Base-by-base conservation (phyloP, 2,113 vertebrate species). In the Tragelaphus strepsiceros region DNA sequence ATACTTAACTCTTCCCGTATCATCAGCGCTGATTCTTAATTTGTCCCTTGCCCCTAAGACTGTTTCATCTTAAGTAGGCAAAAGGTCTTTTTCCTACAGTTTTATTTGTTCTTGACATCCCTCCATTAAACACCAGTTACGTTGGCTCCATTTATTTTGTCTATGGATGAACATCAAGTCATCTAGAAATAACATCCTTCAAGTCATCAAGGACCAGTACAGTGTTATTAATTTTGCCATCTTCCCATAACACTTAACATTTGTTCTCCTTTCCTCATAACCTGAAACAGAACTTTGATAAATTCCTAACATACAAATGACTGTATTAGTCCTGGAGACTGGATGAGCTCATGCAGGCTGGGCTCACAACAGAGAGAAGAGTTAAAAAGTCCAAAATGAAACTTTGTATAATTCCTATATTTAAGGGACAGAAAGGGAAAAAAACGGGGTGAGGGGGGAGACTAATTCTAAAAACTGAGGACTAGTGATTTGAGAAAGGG, bases 111-210 rank as follows among this genome's bases (percentile, higher is more conserved):
- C 21, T 85, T 83, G 15, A 30, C 35, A 49, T 71, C 74, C 11
- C 80, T 16, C 74, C 24, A 84, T 83, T 85, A 93, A 22, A 43
- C 43, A 74, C 24, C 59, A 94, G 15, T 7, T 92, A 39, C 13
- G 4, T 88, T 93, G 16, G 15, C 43, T 96, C n/a, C n/a, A 92
- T 89, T 93, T 94, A 46, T 94, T 91, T 91, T 62, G n/a, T 22
- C 78, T 87, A 54, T 14, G 13, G 53, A 58, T 71, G 5, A 95
- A 96, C 3, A 61, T 59, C 30, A 46, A 28, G 5, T 67, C 19
- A 53, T 86, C 64, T 35, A 77, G 26, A 19, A 93, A 94, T 88
- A 95, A 62, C 15, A 91, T 84, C 81, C 43, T 85, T 87, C 19
- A 85, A 95, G 54, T 39, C 59, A 81, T 9, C 62, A 71, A 90